These are phyloP conservation scores for Chondrosia reniformis DNA, from an alignment of 37 sponge, comb jelly and placozoan genomes.

Conservation along the genomic window DNA sequence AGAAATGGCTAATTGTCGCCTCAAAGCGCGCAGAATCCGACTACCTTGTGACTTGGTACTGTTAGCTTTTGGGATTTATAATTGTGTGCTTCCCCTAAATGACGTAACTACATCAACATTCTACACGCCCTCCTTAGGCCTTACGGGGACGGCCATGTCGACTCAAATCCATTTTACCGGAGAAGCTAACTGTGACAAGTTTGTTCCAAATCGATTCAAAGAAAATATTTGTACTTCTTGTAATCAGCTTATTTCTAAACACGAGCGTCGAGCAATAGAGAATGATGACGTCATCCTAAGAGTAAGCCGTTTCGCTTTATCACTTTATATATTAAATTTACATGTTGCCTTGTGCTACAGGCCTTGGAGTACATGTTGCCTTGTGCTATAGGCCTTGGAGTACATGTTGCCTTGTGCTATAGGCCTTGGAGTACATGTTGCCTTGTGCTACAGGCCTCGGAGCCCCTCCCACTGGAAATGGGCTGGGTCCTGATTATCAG, in stretches of 20 bases:
- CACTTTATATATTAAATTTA: too few species aligned
- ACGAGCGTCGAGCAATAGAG: constrained; percentile 43
- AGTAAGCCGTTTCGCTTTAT: constrained; percentile 2
- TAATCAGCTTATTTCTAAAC: constrained; percentile 64
- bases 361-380: too few species aligned
- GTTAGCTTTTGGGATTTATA: too few species aligned
- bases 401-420: not conserved
- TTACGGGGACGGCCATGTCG: constrained; percentile 34
- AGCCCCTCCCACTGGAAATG: too few species aligned
- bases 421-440: constrained; percentile 79
- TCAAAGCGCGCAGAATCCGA: too few species aligned
- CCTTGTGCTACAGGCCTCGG: too few species aligned
- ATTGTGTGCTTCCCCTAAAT: too few species aligned
- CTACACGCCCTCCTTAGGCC: not conserved
- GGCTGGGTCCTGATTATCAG: too few species aligned
- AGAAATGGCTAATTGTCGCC: too few species aligned
- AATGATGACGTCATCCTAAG: constrained; percentile 36
- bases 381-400: constrained; percentile 52
- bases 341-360: too few species aligned
- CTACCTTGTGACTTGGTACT: too few species aligned
- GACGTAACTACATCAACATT: too few species aligned
- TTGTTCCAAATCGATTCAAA: constrained; percentile 60
- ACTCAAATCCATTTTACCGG: constrained; percentile 67
- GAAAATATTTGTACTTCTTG: constrained; percentile 69
- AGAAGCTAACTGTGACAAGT: constrained; percentile 48